phyloP scores from a whole-genome alignment of 2,797 vertebrate genomes.

The Cheirogaleus major region DNA sequence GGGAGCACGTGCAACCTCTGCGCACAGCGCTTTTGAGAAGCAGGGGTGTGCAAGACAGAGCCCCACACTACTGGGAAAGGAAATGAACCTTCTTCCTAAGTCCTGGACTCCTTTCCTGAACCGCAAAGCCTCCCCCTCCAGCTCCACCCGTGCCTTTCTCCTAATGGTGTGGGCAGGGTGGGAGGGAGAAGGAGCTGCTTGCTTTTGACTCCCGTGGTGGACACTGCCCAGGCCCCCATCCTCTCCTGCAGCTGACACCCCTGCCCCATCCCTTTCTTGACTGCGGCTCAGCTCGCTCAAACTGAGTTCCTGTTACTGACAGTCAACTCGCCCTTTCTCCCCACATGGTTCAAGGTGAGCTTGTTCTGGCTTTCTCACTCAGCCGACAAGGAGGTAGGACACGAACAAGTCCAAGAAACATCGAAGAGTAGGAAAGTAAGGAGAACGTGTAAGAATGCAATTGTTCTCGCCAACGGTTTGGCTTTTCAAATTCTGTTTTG shows the following conservation, averaged over 20 bases:
- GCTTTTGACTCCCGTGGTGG: background rate
- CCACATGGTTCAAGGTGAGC: background rate
- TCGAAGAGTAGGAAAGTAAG: background rate
- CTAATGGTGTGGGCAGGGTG: background rate
- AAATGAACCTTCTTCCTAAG: background rate
- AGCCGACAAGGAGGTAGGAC: background rate
- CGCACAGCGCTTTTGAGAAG: background rate
- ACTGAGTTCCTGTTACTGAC: background rate
- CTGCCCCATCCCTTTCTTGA: background rate
- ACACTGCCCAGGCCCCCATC: fast-evolving
- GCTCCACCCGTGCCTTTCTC: background rate
- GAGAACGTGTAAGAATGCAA: background rate
- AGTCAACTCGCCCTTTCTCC: background rate
- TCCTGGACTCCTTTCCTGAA: background rate
- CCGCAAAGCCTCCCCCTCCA: too few relatives aligned
- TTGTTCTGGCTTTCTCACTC: background rate
- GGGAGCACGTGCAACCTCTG: fast-evolving
- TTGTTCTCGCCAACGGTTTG: background rate
- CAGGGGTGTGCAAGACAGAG: too few relatives aligned
- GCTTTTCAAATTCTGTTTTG: constrained; percentile 50
- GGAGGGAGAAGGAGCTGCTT: too few relatives aligned
- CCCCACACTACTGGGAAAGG: too few relatives aligned
- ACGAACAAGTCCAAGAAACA: background rate
- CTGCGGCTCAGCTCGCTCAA: background rate
- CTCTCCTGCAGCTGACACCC: too few relatives aligned